These are phyloP conservation scores for Anabas testudineus DNA, from an alignment of 2,797 vertebrate genomes.

Conservation along the genomic window DNA sequence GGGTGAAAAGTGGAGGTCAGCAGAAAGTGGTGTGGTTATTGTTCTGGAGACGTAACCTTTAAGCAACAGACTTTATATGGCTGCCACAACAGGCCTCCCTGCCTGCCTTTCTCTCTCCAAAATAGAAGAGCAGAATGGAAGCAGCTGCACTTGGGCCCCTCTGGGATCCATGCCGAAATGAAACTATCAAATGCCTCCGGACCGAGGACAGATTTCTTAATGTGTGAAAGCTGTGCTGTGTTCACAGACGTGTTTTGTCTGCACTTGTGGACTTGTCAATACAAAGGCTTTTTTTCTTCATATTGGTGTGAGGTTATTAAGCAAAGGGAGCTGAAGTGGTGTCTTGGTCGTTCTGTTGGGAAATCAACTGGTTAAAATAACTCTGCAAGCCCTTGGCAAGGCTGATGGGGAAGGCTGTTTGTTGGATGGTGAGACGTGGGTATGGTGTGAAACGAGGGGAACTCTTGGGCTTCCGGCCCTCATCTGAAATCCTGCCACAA, in stretches of 20 bases:
- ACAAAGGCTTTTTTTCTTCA: slow-evolving; percentile 51
- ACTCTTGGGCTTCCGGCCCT: slow-evolving; percentile 63
- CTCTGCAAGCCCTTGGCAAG: slow-evolving; percentile 57
- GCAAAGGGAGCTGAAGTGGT: slow-evolving; percentile 28
- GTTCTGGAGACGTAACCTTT: slow-evolving; percentile 55
- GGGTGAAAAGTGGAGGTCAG: slow-evolving; percentile 44
- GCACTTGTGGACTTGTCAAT: slow-evolving; percentile 66
- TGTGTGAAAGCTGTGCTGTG: slow-evolving; percentile 79
- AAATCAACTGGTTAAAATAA: slow-evolving; percentile 70
- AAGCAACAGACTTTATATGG: slow-evolving; percentile 64
- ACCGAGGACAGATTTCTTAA: slow-evolving; percentile 82
- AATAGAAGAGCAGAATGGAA: slow-evolving; percentile 77
- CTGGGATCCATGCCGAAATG: slow-evolving; percentile 77
- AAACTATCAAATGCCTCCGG: slow-evolving; percentile 80
- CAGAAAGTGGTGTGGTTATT: slow-evolving; percentile 38
- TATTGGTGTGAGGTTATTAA: slow-evolving; percentile 46
- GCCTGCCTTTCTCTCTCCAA: slow-evolving; percentile 67
- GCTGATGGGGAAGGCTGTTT: slow-evolving; percentile 44
- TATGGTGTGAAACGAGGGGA: slow-evolving; percentile 17
- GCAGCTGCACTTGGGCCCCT: slow-evolving; percentile 80
- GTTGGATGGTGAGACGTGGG: slow-evolving; percentile 41
- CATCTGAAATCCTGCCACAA: slow-evolving; percentile 73
- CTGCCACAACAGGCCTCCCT: slow-evolving; percentile 60
- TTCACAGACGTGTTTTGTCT: slow-evolving; percentile 83
- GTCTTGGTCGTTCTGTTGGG: slow-evolving; percentile 43